A percentile compares a stretch with the other conserved stretches of the same genome.
These are phyloP conservation scores for Habrosyne pyritoides DNA, from an alignment of 2,888 invertebrate genomes.

Conservation along the genomic window DNA sequence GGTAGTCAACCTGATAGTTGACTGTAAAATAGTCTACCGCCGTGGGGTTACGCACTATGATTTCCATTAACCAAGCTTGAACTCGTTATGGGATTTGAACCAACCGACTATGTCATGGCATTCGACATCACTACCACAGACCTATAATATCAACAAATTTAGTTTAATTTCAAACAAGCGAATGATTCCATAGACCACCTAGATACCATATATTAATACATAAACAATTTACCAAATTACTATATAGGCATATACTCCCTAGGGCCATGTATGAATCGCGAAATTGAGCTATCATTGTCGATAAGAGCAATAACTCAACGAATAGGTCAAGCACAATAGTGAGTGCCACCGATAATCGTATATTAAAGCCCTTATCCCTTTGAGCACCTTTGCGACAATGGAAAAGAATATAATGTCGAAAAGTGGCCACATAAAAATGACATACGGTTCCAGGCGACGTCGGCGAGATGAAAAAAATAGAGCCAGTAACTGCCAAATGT, in stretches of 20 bases:
- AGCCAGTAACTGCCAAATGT: constrained; percentile 30
- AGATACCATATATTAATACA: no score
- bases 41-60: no score
- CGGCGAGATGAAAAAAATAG: constrained; percentile 55
- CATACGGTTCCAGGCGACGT: constrained; percentile 65
- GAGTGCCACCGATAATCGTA: constrained; percentile 82
- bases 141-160: no score
- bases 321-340: constrained; percentile 82
- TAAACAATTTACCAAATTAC: no score
- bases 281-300: constrained; percentile 68
- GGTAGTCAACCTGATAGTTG: no score
- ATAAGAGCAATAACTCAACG: constrained; percentile 76
- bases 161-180: no score
- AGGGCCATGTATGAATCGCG: constrained; percentile 47
- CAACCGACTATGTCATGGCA: no score
- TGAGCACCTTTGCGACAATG: constrained; percentile 80
- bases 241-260: constrained; percentile 17
- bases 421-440: constrained; percentile 83
- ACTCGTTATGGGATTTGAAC: no score
- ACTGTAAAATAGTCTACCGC: no score
- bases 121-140: no score
- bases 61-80: no score
- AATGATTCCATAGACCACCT: no score
- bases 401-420: constrained; percentile 81
- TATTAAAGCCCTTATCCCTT: constrained; percentile 82